Evolutionary conservation across 2,888 invertebrate species (phyloP), one percentile per base, ranked within the genome.

Genomic region (Pandemis cinnamomeana): DNA sequence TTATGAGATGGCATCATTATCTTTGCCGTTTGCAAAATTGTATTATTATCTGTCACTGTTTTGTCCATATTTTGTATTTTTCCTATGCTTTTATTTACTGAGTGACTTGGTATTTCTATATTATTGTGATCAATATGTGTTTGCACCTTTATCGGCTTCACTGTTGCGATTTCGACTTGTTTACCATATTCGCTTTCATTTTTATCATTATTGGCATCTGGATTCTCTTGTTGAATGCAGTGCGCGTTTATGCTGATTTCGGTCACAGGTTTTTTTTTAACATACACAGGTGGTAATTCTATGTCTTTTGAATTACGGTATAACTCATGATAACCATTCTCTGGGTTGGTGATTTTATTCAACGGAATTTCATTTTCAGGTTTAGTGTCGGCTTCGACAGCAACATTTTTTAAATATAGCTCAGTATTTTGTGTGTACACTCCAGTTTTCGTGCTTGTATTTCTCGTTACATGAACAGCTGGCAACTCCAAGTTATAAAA

Each of bases 401-500:
- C 8, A 15, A 1, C 7, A 8, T 15, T 44, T 13, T 20, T 15
- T 15, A 42, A 53, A 53, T 15, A 15, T 15, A 1, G 62, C 4
- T 46, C 58, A 58, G 27, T 27, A 46, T 63, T 7, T 27, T 63
- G 27, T 7, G n/a, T 2, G 13, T 64, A 13, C 1, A 13, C 8
- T 2, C 13, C 4, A 4, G 13, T 64, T n/a, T 46, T 13, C 15
- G 48, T 13, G 5, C 7, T 64, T 64, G 5, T 13, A 27, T 48
- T 46, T 7, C 13, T 11, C n/a, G 53, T 67, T 36, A 73, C 58
- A 69, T 69, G 27, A n/a, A 73, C 51, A 13, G 51, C 51, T 51
- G 73, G 69, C 11, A 73, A 51, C 15, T 70, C 66, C 4, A 10
- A 5, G 15, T 27, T 72, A 67, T 80, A 72, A 58, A 87, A 53